These are phyloP conservation scores for Chinchilla lanigera DNA, from an alignment of 2,113 vertebrate genomes.

Conservation along the genomic window DNA sequence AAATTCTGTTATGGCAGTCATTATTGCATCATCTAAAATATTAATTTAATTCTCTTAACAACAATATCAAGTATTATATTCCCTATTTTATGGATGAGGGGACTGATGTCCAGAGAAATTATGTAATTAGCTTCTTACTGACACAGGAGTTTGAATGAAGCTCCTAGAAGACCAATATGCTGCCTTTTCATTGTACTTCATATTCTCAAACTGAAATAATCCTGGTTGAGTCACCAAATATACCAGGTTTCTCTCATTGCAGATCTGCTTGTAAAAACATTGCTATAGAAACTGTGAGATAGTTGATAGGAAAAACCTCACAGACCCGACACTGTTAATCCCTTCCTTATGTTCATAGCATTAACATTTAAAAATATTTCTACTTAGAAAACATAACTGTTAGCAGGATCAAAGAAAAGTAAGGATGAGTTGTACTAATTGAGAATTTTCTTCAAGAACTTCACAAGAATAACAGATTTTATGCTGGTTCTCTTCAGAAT, in stretches of 20 bases:
- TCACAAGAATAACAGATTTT: background rate
- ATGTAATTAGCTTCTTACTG: background rate
- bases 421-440: slow-evolving; percentile 20
- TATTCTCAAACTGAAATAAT: slow-evolving; percentile 1
- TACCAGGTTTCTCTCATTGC: slow-evolving; percentile 38
- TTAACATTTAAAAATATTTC: slow-evolving; percentile 71
- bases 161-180: background rate
- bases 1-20: background rate
- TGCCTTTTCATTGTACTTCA: background rate
- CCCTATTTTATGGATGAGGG: background rate
- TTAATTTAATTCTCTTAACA: background rate
- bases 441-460: background rate
- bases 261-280: slow-evolving; percentile 62
- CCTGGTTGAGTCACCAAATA: background rate
- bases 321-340: slow-evolving; percentile 60
- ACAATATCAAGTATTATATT: background rate
- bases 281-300: slow-evolving; percentile 72
- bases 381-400: slow-evolving; percentile 45
- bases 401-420: slow-evolving; percentile 66
- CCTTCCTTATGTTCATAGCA: slow-evolving; percentile 59
- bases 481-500: background rate
- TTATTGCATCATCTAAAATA: background rate
- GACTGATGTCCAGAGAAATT: background rate
- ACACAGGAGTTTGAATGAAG: background rate
- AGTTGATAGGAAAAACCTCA: slow-evolving; percentile 34